Conservation (phyloP, 1,140 invertebrate genomes). For the Drosophila eugracilis region DNA sequence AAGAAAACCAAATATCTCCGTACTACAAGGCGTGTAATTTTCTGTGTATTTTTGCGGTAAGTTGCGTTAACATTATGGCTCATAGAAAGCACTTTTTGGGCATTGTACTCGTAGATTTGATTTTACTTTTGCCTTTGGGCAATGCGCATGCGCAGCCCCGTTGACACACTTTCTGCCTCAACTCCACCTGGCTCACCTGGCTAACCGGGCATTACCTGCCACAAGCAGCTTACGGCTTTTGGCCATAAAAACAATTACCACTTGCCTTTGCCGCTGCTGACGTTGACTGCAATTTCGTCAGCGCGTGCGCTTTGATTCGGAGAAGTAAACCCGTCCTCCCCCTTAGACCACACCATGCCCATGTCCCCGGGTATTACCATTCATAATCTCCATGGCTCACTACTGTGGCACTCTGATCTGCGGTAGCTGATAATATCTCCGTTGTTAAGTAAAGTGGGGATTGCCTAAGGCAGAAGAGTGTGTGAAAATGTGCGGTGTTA, state of each 20-base stretch:
- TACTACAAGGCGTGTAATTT: constrained; percentile 38
- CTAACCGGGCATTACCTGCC: constrained; percentile 32
- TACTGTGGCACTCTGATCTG: constrained; percentile 21
- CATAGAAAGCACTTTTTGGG: constrained; percentile 39
- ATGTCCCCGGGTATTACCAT: constrained; percentile 16
- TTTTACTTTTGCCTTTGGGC: constrained; percentile 38
- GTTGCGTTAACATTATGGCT: constrained; percentile 58
- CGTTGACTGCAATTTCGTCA: constrained; percentile 68
- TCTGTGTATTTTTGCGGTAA: constrained; percentile 62
- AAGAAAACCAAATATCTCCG: constrained; percentile 31
- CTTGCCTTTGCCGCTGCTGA: constrained; percentile 29
- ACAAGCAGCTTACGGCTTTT: constrained; percentile 49
- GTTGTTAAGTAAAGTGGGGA: constrained; percentile 33
- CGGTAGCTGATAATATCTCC: constrained; percentile 38
- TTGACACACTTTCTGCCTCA: constrained; percentile 77
- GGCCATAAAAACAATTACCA: constrained; percentile 81
- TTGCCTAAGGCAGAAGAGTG: constrained; percentile 28
- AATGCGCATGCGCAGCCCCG: constrained; percentile 72
- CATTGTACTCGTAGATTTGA: constrained; percentile 28
- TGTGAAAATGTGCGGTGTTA: constrained; percentile 29
- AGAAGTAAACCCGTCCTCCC: constrained; percentile 9
- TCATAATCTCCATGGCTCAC: constrained; percentile 51
- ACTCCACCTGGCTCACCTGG: constrained; percentile 27
- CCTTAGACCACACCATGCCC: constrained; percentile 9
- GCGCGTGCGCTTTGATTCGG: constrained; percentile 48